Evolutionary conservation across 2,888 invertebrate species (phyloP).

Genomic region (Elmis aenea): DNA sequence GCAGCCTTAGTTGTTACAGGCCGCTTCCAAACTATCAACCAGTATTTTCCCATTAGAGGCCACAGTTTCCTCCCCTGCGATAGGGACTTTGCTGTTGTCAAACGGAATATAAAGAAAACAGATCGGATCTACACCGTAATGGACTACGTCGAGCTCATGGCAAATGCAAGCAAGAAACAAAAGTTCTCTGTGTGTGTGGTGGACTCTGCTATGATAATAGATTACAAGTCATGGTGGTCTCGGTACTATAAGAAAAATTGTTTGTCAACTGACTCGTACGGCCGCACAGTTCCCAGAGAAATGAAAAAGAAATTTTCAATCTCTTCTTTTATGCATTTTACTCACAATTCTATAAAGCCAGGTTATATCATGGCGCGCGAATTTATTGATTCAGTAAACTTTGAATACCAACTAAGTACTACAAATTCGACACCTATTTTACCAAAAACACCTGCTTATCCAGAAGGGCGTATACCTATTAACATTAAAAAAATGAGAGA

Average conservation of each 20-base stretch:
- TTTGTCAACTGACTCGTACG: conserved; percentile 9
- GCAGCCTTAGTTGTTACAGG: conserved; percentile 3
- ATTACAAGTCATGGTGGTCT: conserved; percentile 19
- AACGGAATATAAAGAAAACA: conserved; percentile 2
- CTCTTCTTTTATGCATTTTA: conserved; percentile 12
- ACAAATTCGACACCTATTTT: conserved; percentile 1
- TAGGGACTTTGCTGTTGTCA: conserved; percentile 5
- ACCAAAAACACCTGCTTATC: conserved; percentile 3
- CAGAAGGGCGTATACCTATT: conserved; percentile 6
- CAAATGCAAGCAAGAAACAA: conserved; percentile 1
- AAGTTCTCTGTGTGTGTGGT: conserved; percentile 16
- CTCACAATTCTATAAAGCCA: conserved; percentile 2
- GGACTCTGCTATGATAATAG: conserved; percentile 9
- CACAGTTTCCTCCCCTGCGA: conserved; percentile 9
- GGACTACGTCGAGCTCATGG: conserved; percentile 2
- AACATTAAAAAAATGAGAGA: conserved; percentile 8
- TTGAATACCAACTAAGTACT: conserved; percentile 2
- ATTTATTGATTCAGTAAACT: conserved; percentile 8
- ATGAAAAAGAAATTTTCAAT: conserved; percentile 12
- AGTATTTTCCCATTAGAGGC: conserved; percentile 10
- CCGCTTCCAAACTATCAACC: conserved; percentile 7
- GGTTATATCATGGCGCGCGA: conserved; percentile 4
- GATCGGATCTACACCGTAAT: conserved; percentile 3
- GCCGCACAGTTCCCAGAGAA: conserved; percentile 5
- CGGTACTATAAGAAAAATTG: conserved; percentile 17